These are phyloP conservation scores for Cryptotis parvus DNA, from an alignment of 2,113 vertebrate genomes.

Conservation along the genomic window DNA sequence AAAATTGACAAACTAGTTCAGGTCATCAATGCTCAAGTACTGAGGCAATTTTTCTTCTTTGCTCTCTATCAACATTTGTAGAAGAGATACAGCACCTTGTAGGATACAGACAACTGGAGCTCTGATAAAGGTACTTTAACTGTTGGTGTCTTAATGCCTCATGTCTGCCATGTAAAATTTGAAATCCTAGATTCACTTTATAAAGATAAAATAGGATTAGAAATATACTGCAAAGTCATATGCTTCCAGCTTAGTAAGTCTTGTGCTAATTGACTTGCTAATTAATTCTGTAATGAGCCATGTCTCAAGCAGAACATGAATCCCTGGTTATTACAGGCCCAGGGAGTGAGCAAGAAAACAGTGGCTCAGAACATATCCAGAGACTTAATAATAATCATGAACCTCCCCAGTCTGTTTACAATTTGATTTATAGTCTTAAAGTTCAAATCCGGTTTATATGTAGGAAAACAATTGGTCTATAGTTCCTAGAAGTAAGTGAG, in stretches of 20 bases:
- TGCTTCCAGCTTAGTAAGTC: background rate
- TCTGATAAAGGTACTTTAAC: background rate
- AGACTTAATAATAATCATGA: background rate
- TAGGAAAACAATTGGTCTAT: background rate
- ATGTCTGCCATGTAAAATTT: background rate
- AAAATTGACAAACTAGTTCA: constrained; percentile 28
- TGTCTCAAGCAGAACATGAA: constrained; percentile 1
- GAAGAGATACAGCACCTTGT: background rate
- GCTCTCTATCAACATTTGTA: constrained; percentile 27
- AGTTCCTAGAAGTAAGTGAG: background rate
- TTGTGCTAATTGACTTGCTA: background rate
- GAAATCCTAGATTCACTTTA: background rate
- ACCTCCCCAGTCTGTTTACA: background rate
- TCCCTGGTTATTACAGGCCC: background rate
- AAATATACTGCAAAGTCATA: background rate
- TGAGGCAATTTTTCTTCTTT: constrained; percentile 65
- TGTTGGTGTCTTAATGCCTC: no score
- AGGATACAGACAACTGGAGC: background rate
- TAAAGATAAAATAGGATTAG: background rate
- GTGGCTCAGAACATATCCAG: background rate
- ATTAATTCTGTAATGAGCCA: background rate
- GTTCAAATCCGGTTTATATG: background rate
- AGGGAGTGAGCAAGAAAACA: background rate
- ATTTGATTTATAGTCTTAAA: background rate
- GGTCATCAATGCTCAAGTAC: constrained; percentile 46